A percentile compares a stretch with the other conserved stretches of the same genome.
Conservation (phyloP, 2,797 vertebrate species). For the Trachops cirrhosus region DNA sequence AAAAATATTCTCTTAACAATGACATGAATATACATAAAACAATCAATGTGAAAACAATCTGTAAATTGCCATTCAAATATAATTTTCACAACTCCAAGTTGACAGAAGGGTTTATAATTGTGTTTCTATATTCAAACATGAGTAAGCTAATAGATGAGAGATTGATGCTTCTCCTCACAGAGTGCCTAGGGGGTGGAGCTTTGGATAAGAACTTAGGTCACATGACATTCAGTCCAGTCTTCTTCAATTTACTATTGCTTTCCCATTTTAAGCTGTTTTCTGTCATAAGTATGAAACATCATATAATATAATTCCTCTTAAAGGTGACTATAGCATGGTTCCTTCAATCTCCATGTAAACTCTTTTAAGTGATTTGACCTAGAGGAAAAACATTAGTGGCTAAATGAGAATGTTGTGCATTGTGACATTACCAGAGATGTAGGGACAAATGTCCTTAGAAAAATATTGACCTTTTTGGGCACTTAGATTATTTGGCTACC, state of each 20-base stretch:
- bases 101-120: neutral
- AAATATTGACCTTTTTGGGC: neutral
- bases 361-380: neutral
- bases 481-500: neutral
- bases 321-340: neutral
- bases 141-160: neutral
- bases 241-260: neutral
- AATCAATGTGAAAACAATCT: neutral
- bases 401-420: neutral
- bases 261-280: neutral
- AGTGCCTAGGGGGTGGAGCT: neutral
- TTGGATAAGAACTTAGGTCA: neutral
- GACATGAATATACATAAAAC: neutral
- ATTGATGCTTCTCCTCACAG: neutral
- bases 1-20: neutral
- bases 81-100: neutral
- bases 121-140: conserved; percentile 2
- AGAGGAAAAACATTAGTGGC: neutral
- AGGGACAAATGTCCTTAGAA: neutral
- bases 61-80: neutral
- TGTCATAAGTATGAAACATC: neutral
- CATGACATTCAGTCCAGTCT: neutral
- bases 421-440: neutral
- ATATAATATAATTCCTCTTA: neutral
- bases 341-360: neutral